These are phyloP conservation scores for Phaonia tiefii DNA, from an alignment of 2,888 invertebrate genomes.

Conservation along the genomic window DNA sequence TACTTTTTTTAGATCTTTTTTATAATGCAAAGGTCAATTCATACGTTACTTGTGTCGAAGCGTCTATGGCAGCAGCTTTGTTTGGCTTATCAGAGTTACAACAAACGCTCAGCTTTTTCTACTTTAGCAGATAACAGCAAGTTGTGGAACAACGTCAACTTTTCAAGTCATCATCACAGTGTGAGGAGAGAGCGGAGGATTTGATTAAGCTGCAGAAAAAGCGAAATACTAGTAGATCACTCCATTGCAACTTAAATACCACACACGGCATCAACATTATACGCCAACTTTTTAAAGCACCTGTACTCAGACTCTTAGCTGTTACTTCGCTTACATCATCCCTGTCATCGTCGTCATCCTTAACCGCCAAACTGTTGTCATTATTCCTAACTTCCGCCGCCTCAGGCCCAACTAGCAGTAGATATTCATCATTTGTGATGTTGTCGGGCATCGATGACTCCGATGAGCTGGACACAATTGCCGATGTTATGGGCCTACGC, in stretches of 20 bases:
- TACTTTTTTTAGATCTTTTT: constrained; percentile 44
- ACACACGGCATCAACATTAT: constrained; percentile 54
- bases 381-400: constrained; percentile 38
- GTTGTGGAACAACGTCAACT: not conserved
- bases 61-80: constrained; percentile 15
- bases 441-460: constrained; percentile 77
- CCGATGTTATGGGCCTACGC: constrained; percentile 86
- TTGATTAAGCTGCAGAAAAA: constrained; percentile 37
- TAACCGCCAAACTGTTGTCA: constrained; percentile 58
- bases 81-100: constrained; percentile 41
- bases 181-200: constrained; percentile 12
- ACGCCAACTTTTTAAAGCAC: constrained; percentile 40
- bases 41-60: constrained; percentile 39
- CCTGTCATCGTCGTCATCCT: constrained; percentile 49
- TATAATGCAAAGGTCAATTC: constrained; percentile 53
- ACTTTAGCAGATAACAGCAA: constrained; percentile 3
- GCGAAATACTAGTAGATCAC: not conserved
- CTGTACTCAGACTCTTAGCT: constrained; percentile 48
- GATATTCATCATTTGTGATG: constrained; percentile 71
- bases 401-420: constrained; percentile 14
- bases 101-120: constrained; percentile 9
- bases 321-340: constrained; percentile 45
- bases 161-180: not conserved
- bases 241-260: not conserved
- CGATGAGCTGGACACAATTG: constrained; percentile 85